Percentiles rank a stretch among this genome's conserved stretches.
Conservation (phyloP, 23 tunicate species). For the Halocynthia roretzi region DNA sequence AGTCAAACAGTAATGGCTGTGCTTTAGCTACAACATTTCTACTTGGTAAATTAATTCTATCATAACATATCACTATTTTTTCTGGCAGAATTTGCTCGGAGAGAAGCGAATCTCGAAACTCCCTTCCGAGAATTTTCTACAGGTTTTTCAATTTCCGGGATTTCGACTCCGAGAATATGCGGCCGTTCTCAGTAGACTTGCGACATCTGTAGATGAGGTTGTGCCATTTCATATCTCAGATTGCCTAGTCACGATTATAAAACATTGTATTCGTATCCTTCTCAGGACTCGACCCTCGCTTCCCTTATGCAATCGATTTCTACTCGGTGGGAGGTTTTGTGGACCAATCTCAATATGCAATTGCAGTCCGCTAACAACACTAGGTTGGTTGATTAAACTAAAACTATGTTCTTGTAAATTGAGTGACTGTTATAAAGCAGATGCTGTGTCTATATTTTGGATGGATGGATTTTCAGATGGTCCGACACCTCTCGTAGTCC, state of each 20-base stretch:
- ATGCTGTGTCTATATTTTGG: no score
- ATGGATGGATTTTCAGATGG: no score
- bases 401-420: no score
- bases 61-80: neutral
- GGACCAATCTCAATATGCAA: slow-evolving; percentile 18
- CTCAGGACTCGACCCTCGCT: neutral
- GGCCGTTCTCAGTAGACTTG: neutral
- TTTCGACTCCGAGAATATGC: slow-evolving; percentile 20
- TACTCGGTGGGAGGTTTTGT: neutral
- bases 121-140: slow-evolving; percentile 20
- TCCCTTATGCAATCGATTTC: slow-evolving; percentile 11
- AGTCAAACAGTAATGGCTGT: no score
- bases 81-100: slow-evolving; percentile 8
- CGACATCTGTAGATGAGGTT: slow-evolving; percentile 15
- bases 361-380: slow-evolving; percentile 19
- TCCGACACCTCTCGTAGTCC: no score
- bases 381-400: neutral
- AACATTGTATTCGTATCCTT: neutral
- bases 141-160: slow-evolving; percentile 16
- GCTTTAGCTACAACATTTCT: neutral
- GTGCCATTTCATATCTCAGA: neutral
- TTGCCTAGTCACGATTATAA: neutral
- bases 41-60: neutral
- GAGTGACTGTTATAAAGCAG: no score
- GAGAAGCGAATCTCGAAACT: slow-evolving; percentile 1